Base-by-base conservation (phyloP, 2,888 invertebrate species). In the Temnothorax rugatulus region DNA sequence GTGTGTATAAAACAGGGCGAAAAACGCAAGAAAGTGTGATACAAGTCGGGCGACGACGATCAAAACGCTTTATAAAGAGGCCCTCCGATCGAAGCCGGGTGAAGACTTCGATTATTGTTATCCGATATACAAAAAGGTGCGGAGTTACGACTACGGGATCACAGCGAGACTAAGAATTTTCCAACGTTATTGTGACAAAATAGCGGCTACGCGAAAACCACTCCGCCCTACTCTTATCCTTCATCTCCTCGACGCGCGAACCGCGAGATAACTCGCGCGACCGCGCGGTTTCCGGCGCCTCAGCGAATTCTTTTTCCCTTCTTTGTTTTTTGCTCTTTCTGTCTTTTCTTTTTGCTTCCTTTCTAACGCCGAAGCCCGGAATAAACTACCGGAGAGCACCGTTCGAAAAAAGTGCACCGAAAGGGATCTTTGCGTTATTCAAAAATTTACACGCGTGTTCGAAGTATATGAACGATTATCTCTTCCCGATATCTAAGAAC, bases 131-230 rank as follows among this genome's bases (percentile, higher is more conserved):
- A 87, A 92, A 92, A 91, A 91, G 90, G 85, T 87, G 88, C 86
- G 86, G 15, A 68, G 86, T 92, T 91, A 92, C 88, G 91, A 90
- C 91, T 92, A 93, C 90, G 88, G 90, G 91, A 93, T 93, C 93
- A 93, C 93, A 93, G 92, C 89, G 89, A 92, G 91, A 91, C 89
- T 91, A 90, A 87, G 82, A 89, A 91, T 90, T 91, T 89, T 87
- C 79, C 87, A 85, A 85, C 54, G 68, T 68, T 54, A 68, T 54
- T 84, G 83, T 89, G 89, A 91, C 84, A 87, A 89, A 90, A 89
- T 88, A 91, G 86, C 85, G 34, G 71, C 57, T 76, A 77, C 86
- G 77, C 74, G 88, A 90, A 90, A 81, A 54, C 18, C 61, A 66
- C 15, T 50, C 21, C 21, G n/a, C 34, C 50, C n/a, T 25, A 8